Conservation (phyloP, 2,888 invertebrate species). For the Acanthosepion lycidas region DNA sequence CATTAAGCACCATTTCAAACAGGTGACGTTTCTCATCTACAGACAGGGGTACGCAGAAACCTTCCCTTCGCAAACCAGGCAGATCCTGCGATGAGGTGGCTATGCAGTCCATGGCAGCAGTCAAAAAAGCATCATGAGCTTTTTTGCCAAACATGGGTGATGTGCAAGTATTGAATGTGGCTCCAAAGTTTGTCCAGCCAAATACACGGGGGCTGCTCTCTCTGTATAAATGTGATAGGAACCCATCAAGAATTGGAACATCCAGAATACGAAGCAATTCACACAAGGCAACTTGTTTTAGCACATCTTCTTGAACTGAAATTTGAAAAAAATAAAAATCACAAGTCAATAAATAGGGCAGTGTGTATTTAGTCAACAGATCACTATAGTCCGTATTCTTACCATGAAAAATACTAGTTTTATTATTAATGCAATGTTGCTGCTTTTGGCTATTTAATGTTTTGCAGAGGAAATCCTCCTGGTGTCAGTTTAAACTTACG, state of each 20-base stretch:
- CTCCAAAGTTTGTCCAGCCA: conserved; percentile 61
- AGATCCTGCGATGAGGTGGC: conserved; percentile 68
- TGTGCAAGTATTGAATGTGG: conserved; percentile 55
- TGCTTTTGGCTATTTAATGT: too few relatives aligned
- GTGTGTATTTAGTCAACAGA: too few relatives aligned
- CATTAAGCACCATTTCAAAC: conserved; percentile 67
- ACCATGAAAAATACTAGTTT: too few relatives aligned
- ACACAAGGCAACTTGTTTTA: conserved; percentile 69
- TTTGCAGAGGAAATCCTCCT: too few relatives aligned
- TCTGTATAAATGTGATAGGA: conserved; percentile 58
- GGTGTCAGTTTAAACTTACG: too few relatives aligned
- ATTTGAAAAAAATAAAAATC: conserved; percentile 52
- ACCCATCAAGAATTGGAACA: conserved; percentile 71
- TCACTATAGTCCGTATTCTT: too few relatives aligned
- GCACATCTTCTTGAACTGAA: conserved; percentile 66
- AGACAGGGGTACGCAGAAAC: conserved; percentile 59
- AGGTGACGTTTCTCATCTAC: conserved; percentile 65
- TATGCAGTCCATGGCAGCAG: conserved; percentile 68
- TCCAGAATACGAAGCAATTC: conserved; percentile 70
- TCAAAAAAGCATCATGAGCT: conserved; percentile 64
- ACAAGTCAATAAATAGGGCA: background rate
- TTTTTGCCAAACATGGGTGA: conserved; percentile 52
- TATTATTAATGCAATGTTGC: too few relatives aligned
- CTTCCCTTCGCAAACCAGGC: conserved; percentile 64
- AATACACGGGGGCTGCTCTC: conserved; percentile 63